Percentiles rank a stretch among this genome's conserved stretches.
Conservation (phyloP, 2,888 invertebrate genomes). For the Bugula neritina region DNA sequence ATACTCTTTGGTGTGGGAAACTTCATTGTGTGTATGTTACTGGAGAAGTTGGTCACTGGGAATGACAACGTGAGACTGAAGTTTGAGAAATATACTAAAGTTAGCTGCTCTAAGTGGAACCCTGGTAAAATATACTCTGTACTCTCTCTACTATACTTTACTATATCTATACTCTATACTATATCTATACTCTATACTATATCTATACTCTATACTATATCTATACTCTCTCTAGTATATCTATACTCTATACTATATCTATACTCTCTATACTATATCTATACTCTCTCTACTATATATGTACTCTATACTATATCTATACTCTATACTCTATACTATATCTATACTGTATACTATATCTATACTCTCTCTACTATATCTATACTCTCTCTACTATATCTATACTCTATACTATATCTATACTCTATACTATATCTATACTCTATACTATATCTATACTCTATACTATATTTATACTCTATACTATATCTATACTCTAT, state of each 20-base stretch:
- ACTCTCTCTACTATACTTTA: background rate
- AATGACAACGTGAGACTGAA: background rate
- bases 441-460: background rate
- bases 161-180: background rate
- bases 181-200: background rate
- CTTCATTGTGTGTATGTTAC: constrained; percentile 55
- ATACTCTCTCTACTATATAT: background rate
- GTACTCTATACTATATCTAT: background rate
- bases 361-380: no score
- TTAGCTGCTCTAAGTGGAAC: background rate
- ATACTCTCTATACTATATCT: background rate
- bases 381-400: no score
- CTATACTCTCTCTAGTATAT: no score
- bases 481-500: background rate
- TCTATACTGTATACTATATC: no score
- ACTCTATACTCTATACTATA: background rate
- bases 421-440: background rate
- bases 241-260: no score
- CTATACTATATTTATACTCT: background rate
- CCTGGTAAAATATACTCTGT: background rate
- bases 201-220: no score
- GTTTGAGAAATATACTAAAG: background rate
- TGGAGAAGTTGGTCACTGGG: constrained; percentile 53
- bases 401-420: background rate
- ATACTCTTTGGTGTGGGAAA: constrained; percentile 56